Evolutionary conservation across 1,140 invertebrate species (phyloP).

Genomic region (Hypsibius dujardini): DNA sequence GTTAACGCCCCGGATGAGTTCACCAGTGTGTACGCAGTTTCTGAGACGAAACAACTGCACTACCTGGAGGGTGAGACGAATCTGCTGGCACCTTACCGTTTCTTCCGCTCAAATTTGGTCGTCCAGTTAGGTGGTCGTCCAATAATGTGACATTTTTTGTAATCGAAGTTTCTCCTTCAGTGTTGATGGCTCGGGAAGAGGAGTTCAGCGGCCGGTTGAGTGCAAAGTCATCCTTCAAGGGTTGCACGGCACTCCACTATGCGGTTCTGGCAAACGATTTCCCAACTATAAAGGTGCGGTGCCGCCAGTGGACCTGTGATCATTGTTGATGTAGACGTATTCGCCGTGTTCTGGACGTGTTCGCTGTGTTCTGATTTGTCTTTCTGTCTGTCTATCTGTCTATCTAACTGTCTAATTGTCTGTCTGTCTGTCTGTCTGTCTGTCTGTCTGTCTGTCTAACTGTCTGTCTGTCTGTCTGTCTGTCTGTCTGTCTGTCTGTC

Average conservation of each 20-base stretch:
- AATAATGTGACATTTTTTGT: no score
- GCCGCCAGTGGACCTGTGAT: background rate
- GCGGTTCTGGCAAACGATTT: slow-evolving; percentile 57
- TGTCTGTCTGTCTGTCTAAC: no score
- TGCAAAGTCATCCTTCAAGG: slow-evolving; percentile 53
- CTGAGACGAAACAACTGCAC: background rate
- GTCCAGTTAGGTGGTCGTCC: no score
- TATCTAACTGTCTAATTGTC: no score
- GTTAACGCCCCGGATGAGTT: slow-evolving; percentile 60
- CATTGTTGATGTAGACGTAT: no score
- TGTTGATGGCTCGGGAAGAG: slow-evolving; percentile 49
- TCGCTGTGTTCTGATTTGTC: no score
- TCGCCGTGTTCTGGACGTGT: no score
- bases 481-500: no score
- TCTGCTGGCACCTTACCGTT: background rate
- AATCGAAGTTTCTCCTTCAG: background rate
- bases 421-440: no score
- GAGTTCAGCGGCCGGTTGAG: slow-evolving; percentile 60
- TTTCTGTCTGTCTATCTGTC: no score
- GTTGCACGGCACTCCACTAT: slow-evolving; percentile 76
- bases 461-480: no score
- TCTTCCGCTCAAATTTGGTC: no score
- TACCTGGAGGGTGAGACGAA: slow-evolving; percentile 28
- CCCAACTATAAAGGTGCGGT: slow-evolving; percentile 33
- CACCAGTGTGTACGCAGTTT: slow-evolving; percentile 43